Base-by-base conservation (phyloP, 35 echinoderm and acorn worm species). In the Heliocidaris erythrogramma region DNA sequence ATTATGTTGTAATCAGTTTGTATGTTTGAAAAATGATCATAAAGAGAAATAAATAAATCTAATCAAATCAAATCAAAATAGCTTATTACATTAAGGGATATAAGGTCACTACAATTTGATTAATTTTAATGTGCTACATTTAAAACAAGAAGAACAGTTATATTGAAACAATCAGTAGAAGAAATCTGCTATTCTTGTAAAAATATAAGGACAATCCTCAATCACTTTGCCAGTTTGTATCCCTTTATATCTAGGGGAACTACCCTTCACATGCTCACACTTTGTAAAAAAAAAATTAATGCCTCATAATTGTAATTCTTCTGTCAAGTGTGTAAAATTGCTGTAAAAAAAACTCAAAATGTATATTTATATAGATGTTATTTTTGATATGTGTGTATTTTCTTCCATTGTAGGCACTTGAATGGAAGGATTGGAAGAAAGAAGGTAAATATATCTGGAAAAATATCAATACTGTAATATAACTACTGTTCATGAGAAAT, bases 341-440 rank as follows among this genome's bases (percentile, higher is more conserved):
- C 52, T 56, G 5, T 56, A 12, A 56, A 14, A n/a, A n/a, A n/a
- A n/a, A n/a, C n/a, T n/a, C n/a, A n/a, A n/a, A 11, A 14, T 2
- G 13, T 56, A 56, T 56, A 56, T 56, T 56, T 56, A 56, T 11
- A 56, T 11, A 14, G 52, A 56, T 12, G 52, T 13, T 56, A 2
- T 56, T 56, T 56, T 11, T 56, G 8, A 9, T 92, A 49, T 49
- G 18, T 13, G 9, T 49, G 5, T 21, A 13, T 49, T 24, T 92
- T 2, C 13, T 92, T 52, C 32, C 17, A 52, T 92, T 59, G 29
- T 27, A 92, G 91, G 91, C 91, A 53, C 9, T 59, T 24, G 48
- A 92, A 59, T 59, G 49, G 91, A 92, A 92, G n/a, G 4, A 49
- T 16, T 92, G 91, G 91, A 92, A 92, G 50, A 30, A 92, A 59